Percentiles rank a stretch among this genome's conserved stretches.
These are phyloP conservation scores for Drosophila willistoni DNA, from an alignment of 1,140 invertebrate species.

Conservation along the genomic window DNA sequence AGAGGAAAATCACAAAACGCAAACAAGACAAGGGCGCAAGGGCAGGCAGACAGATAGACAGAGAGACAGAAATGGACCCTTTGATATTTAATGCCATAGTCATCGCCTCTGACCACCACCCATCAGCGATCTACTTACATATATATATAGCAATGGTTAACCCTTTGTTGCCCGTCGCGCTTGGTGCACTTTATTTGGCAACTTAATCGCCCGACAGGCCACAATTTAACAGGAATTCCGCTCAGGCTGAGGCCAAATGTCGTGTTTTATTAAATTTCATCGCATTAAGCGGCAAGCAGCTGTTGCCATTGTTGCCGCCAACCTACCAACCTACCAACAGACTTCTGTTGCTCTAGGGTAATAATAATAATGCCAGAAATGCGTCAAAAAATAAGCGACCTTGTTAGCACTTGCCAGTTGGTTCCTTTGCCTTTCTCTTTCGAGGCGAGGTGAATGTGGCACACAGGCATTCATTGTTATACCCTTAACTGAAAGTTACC, in stretches of 20 bases:
- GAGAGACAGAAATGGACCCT: constrained; percentile 41
- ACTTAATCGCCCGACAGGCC: constrained; percentile 75
- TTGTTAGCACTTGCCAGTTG: constrained; percentile 30
- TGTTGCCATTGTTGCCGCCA: constrained; percentile 14
- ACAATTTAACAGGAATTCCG: constrained; percentile 71
- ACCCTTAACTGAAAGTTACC: neutral
- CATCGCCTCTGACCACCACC: constrained; percentile 21
- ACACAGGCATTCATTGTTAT: neutral
- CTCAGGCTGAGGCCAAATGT: constrained; percentile 30
- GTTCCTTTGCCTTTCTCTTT: constrained; percentile 1
- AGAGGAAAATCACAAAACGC: constrained; percentile 63
- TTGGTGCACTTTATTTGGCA: constrained; percentile 77
- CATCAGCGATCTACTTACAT: constrained; percentile 10
- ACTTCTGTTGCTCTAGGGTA: constrained; percentile 31
- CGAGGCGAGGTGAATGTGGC: too few relatives aligned
- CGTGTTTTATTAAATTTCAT: constrained; percentile 74
- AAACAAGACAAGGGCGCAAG: constrained; percentile 61
- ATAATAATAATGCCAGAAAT: constrained; percentile 57
- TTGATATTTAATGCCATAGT: constrained; percentile 75
- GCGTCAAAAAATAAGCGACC: constrained; percentile 54
- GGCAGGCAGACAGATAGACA: neutral
- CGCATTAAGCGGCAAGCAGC: constrained; percentile 55
- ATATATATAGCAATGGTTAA: constrained; percentile 30
- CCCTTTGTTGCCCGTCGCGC: constrained; percentile 58
- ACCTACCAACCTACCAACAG: constrained; percentile 1